Percentiles rank a stretch among this genome's conserved stretches.
Conservation (phyloP, 2,113 vertebrate genomes). For the Lamprologus ornatipinnis region DNA sequence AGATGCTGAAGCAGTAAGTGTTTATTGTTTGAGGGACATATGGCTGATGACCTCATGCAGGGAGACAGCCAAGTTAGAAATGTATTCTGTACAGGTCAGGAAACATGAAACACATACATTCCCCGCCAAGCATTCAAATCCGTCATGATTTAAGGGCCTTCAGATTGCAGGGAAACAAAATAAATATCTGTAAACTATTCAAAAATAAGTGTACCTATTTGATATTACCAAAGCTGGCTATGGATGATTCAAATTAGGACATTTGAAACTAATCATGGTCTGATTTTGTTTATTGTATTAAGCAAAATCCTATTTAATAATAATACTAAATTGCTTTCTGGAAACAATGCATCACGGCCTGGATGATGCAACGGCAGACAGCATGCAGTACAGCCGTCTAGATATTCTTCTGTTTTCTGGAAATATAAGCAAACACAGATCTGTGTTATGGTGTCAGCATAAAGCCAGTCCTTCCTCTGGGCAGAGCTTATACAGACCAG, state of each 20-base stretch:
- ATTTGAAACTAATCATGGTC: slow-evolving; percentile 6
- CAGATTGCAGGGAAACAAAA: neutral
- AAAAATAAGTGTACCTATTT: neutral
- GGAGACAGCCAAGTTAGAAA: neutral
- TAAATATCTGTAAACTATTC: neutral
- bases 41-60: neutral
- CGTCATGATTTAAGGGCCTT: neutral
- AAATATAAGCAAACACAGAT: slow-evolving; percentile 1
- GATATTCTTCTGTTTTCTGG: neutral
- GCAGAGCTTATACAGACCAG: neutral
- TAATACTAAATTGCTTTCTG: slow-evolving; percentile 2
- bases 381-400: neutral
- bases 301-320: slow-evolving; percentile 3
- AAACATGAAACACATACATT: slow-evolving; percentile 3
- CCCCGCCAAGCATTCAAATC: slow-evolving; percentile 9
- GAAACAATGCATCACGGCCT: neutral
- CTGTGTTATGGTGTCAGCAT: neutral
- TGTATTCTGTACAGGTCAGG: neutral
- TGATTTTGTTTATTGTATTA: slow-evolving; percentile 18
- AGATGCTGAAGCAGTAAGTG: neutral
- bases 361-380: neutral
- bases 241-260: neutral
- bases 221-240: neutral
- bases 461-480: neutral
- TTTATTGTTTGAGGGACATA: neutral